Base-by-base conservation (phyloP, 2,888 invertebrate species). In the Agonopterix heracliana region DNA sequence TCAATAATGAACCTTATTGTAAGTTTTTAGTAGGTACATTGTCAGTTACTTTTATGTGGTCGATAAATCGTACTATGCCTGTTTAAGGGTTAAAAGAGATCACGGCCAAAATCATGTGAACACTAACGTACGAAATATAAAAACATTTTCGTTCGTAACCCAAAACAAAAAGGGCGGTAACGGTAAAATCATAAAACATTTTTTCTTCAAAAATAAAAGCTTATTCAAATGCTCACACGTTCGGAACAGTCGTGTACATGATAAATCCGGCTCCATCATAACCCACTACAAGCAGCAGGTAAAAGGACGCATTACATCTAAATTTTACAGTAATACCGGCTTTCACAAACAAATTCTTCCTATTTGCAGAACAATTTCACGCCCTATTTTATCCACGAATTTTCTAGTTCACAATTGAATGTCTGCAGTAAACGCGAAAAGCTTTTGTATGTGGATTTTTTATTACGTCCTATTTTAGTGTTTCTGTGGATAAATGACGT, bases 371-470 rank as follows among this genome's bases (percentile, higher is more conserved):
- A 74, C 81, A 81, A 84, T 87, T 87, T 84, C 79, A 82, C 81
- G 86, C 80, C 76, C 77, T 82, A 87, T 85, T 87, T 85, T 81
- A 81, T 71, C 67, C 66, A 73, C 75, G 71, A 78, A 80, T 78
- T 83, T 80, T 71, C 73, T 73, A 69, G 66, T 61, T 58, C 74
- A 68, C 76, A 78, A 78, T 79, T 78, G 78, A 80, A 81, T 80
- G 76, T 74, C 70, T 78, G 64, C 68, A 71, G 74, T 71, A 71
- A 74, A 70, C 66, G 62, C 66, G 68, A 64, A 61, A 64, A 63
- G 67, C 74, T 72, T 74, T 81, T 77, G 72, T 76, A 59, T 70
- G 66, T 59, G 66, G 67, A 64, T 68, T 78, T 82, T 80, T 82
- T 81, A 76, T 78, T 70, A 64, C 71, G 59, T 57, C 64, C 76